phyloP scores from a whole-genome alignment of 2,797 vertebrate genomes.

The Cyprinodon diabolis region DNA sequence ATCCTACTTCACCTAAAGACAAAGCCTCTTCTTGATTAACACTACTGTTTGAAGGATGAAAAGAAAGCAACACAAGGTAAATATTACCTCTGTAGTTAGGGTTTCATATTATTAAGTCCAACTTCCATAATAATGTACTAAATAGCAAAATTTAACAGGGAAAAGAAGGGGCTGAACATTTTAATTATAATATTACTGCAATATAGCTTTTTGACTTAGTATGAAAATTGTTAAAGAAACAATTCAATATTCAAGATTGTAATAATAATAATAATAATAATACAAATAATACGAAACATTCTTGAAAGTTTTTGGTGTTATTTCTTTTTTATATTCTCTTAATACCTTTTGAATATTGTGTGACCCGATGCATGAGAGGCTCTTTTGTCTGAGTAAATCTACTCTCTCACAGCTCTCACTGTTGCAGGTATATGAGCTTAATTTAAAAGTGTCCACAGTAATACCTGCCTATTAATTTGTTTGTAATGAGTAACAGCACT shows the following conservation, averaged over 20 bases:
- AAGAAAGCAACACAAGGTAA: not conserved
- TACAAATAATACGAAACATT: not conserved
- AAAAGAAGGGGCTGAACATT: not conserved
- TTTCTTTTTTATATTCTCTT: not conserved
- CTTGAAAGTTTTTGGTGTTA: not conserved
- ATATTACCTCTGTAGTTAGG: not conserved
- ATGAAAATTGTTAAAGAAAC: not conserved
- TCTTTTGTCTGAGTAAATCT: not conserved
- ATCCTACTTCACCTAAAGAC: no score
- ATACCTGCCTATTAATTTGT: conserved; percentile 23
- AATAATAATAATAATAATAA: not conserved
- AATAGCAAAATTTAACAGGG: not conserved
- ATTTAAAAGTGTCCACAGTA: conserved; percentile 7
- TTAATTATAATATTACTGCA: no score
- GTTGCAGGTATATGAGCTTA: conserved; percentile 22
- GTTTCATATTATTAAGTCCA: not conserved
- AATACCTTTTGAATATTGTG: not conserved
- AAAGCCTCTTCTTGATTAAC: no score
- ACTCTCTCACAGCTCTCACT: not conserved
- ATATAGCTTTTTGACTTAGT: no score
- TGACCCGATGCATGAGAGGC: not conserved
- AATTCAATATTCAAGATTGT: no score
- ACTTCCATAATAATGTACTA: not conserved
- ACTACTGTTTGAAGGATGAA: no score
- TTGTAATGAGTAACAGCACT: conserved; percentile 18